Evolutionary conservation across 2,888 invertebrate genomes (phyloP).

Genomic region (Tenthredo scrophulariae): DNA sequence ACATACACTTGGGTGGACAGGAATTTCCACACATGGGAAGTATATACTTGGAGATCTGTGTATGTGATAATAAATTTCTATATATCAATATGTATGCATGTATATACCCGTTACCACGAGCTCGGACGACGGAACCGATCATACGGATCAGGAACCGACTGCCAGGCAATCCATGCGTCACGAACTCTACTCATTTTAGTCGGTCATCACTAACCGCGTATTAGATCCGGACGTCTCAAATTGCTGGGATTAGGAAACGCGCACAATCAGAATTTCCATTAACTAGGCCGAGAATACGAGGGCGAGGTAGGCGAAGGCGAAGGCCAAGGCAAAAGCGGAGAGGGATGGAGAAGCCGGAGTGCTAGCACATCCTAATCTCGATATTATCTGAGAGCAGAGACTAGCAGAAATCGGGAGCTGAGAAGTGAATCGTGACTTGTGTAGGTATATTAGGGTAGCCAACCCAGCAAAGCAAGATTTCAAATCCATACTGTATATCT

Average conservation of each 20-base stretch:
- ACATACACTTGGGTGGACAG: neutral
- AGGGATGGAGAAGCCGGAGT: slow-evolving; percentile 19
- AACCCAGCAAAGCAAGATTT: slow-evolving; percentile 29
- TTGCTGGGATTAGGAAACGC: slow-evolving; percentile 72
- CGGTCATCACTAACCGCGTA: slow-evolving; percentile 48
- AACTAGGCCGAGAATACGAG: slow-evolving; percentile 60
- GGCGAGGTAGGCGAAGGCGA: neutral
- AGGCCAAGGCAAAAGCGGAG: neutral
- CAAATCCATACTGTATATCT: neutral
- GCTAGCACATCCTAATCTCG: slow-evolving; percentile 47
- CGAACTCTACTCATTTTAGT: slow-evolving; percentile 47
- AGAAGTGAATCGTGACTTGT: slow-evolving; percentile 49
- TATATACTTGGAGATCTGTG: neutral
- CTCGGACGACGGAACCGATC: slow-evolving; percentile 24
- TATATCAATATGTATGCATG: slow-evolving; percentile 8
- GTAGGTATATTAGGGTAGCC: slow-evolving; percentile 41
- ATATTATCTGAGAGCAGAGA: slow-evolving; percentile 47
- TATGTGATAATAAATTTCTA: slow-evolving; percentile 20
- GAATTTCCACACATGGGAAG: neutral
- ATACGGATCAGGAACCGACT: slow-evolving; percentile 25
- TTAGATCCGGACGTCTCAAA: slow-evolving; percentile 61
- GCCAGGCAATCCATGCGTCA: slow-evolving; percentile 36
- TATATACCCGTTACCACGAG: slow-evolving; percentile 11
- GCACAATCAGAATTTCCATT: slow-evolving; percentile 75
- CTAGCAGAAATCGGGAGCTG: slow-evolving; percentile 42